Conservation (phyloP, 2,888 invertebrate species). For the Aphidius colemani region DNA sequence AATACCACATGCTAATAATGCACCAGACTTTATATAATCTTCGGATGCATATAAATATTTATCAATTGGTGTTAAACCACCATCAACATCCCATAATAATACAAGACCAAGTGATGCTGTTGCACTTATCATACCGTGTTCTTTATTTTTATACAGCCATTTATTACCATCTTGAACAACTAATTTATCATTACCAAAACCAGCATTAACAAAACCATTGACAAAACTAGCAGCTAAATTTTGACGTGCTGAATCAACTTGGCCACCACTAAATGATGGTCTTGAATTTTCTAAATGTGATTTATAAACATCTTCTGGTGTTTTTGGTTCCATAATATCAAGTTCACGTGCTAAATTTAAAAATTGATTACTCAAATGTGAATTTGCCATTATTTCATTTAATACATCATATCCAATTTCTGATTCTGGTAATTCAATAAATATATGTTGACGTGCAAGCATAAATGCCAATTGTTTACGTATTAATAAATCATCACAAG, state of each 20-base stretch:
- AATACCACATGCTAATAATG: slow-evolving; percentile 92
- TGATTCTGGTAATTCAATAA: slow-evolving; percentile 76
- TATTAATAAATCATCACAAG: slow-evolving; percentile 81
- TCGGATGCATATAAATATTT: slow-evolving; percentile 95
- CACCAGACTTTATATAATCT: slow-evolving; percentile 96
- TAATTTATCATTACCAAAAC: slow-evolving; percentile 95
- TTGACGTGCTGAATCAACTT: slow-evolving; percentile 93
- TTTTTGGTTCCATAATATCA: slow-evolving; percentile 98
- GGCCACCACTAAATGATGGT: slow-evolving; percentile 74
- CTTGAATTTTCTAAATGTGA: slow-evolving; percentile 91
- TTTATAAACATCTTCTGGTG: slow-evolving; percentile 98
- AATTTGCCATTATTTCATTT: slow-evolving; percentile 88
- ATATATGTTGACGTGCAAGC: slow-evolving; percentile 92
- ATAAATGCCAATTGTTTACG: slow-evolving; percentile 96
- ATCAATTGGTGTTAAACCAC: slow-evolving; percentile 96
- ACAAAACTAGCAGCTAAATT: slow-evolving; percentile 98
- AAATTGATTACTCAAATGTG: slow-evolving; percentile 91
- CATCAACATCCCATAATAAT: slow-evolving; percentile 97
- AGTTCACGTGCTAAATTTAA: slow-evolving; percentile 91
- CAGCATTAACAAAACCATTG: slow-evolving; percentile 98
- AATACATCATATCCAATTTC: slow-evolving; percentile 73
- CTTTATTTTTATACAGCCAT: slow-evolving; percentile 93
- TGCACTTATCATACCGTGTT: slow-evolving; percentile 96
- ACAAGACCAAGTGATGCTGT: slow-evolving; percentile 96
- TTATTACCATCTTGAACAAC: slow-evolving; percentile 83